Base-by-base conservation (phyloP, 2,888 invertebrate genomes). In the Drosophila rellima region DNA sequence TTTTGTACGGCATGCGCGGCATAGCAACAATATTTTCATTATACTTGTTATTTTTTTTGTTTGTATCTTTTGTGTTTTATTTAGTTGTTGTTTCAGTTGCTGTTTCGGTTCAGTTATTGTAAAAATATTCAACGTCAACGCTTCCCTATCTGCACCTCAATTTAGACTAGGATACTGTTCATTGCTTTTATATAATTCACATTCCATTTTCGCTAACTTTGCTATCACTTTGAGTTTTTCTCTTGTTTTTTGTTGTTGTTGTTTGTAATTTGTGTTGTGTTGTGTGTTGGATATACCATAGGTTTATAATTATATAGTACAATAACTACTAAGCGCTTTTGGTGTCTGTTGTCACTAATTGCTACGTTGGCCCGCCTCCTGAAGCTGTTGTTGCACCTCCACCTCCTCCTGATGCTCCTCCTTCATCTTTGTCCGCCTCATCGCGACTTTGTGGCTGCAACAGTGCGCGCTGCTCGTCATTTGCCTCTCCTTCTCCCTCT, bases 391-490 rank as follows among this genome's bases (percentile, higher is more conserved):
- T 52, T 33, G 35, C 68, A 26, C 82, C 82, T 54, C 79, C 88
- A 47, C 80, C 82, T 13, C 52, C 39, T 29, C 31, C 47, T 29
- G 18, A 10, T 15, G 47, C 31, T 26, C 45, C 65, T 40, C 50
- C 42, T 2, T 40, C 60, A 18, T 52, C 44, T 29, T 60, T 57
- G 48, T 23, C 39, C 6, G 44, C 44, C 10, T 62, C 81, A n/a
- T 69, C 68, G 15, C 63, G 62, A 57, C 56, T 70, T 13, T 54
- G 67, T 23, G 68, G 62, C 66, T 91, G 91, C 42, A 93, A 76
- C 42, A 93, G 74, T 13, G 92, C 92, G 68, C 91, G 87, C 78
- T 92, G 92, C 80, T 93, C 93, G 67, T 93, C 93, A 51, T 92
- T 92, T 20, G 90, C 91, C 42, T 88, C 90, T 11, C 82, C 76